Percentiles rank a stretch among this genome's conserved stretches.
Evolutionary conservation across 2,113 vertebrate species (phyloP).

Genomic region (Vireo altiloquus): DNA sequence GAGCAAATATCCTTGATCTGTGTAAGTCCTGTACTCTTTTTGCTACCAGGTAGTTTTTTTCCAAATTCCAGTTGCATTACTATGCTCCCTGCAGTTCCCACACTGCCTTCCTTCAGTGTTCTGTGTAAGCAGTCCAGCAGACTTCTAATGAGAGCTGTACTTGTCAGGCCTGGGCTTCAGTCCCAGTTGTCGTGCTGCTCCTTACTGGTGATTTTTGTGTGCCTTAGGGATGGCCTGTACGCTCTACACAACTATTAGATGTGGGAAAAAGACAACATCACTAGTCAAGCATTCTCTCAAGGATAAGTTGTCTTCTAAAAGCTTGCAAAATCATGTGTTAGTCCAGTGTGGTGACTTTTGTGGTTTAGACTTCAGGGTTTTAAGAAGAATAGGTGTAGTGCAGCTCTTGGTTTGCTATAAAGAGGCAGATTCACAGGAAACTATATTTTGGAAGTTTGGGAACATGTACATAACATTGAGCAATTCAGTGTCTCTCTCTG

Average conservation of each 20-base stretch:
- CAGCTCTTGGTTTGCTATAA: not conserved
- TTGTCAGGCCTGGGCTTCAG: not conserved
- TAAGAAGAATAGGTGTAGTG: not conserved
- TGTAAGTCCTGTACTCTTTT: not conserved
- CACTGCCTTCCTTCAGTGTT: not conserved
- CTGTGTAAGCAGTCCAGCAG: not conserved
- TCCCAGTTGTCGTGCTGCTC: not conserved
- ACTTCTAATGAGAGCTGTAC: not conserved
- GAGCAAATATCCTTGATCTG: not conserved
- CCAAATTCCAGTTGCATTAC: not conserved
- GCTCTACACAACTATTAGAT: not conserved
- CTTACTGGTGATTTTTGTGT: not conserved
- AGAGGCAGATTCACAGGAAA: not conserved
- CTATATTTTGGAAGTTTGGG: not conserved
- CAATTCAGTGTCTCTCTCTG: not conserved
- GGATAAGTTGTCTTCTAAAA: not conserved
- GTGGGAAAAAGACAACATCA: not conserved
- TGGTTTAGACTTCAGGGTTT: not conserved
- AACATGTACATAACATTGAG: not conserved
- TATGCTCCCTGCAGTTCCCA: not conserved
- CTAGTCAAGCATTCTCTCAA: not conserved
- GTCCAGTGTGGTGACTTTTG: not conserved
- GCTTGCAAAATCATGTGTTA: not conserved
- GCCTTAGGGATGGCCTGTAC: not conserved
- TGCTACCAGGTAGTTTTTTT: fast-evolving